phyloP scores from a whole-genome alignment of 2,797 vertebrate genomes.

The Gouania willdenowi region DNA sequence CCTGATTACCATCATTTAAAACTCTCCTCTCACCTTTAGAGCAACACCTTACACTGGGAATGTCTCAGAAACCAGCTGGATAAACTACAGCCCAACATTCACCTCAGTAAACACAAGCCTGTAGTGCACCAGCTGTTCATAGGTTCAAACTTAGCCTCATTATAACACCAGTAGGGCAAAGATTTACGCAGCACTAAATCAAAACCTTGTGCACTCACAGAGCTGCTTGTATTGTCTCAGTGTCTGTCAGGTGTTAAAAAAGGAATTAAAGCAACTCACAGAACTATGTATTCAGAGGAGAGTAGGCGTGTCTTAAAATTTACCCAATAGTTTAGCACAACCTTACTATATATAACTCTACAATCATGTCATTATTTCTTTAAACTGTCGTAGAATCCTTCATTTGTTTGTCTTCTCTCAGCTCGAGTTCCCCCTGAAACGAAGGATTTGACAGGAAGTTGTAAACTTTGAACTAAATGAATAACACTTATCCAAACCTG shows the following conservation, averaged over 20 bases:
- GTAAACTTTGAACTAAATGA: conserved; percentile 32
- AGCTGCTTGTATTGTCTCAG: neutral
- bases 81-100: neutral
- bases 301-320: too few relatives aligned
- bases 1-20: too few relatives aligned
- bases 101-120: neutral
- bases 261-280: neutral
- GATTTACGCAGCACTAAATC: neutral
- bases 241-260: neutral
- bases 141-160: neutral
- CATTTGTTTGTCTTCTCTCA: conserved; percentile 2
- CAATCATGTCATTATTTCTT: too few relatives aligned
- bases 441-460: conserved; percentile 15
- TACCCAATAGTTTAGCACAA: too few relatives aligned
- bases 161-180: neutral
- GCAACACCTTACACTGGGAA: too few relatives aligned
- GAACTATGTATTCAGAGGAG: neutral
- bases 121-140: conserved; percentile 1
- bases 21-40: neutral
- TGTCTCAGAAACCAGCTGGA: neutral
- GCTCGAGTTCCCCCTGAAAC: conserved; percentile 17
- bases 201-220: neutral
- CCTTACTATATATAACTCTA: too few relatives aligned
- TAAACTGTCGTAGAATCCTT: too few relatives aligned
- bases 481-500: conserved; percentile 31